Evolutionary conservation across 2,113 vertebrate genomes (phyloP).

Genomic region (Malurus cyaneus): DNA sequence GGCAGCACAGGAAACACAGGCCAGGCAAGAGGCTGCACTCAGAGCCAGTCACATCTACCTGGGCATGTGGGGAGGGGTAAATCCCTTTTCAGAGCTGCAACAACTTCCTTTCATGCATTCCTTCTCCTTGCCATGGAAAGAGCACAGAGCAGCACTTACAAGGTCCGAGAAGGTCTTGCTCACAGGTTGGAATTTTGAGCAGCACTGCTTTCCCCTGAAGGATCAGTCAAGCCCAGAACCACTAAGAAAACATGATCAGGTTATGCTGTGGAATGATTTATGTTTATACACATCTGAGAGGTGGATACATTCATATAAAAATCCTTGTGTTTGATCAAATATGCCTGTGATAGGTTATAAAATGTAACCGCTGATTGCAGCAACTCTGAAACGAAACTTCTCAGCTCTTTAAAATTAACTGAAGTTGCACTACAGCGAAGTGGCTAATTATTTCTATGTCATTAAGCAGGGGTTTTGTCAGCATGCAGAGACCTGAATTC

Average conservation of each 20-base stretch:
- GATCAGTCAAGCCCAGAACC: neutral
- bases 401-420: neutral
- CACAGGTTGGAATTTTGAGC: accelerated
- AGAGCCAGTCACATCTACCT: neutral
- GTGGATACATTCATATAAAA: neutral
- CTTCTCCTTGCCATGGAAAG: neutral
- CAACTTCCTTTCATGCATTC: neutral
- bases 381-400: neutral
- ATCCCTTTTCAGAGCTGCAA: neutral
- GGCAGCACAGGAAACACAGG: neutral
- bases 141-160: accelerated
- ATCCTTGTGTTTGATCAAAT: neutral
- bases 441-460: neutral
- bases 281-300: neutral
- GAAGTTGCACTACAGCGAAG: neutral
- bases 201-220: neutral
- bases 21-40: neutral
- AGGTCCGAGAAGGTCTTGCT: neutral
- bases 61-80: neutral
- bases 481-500: neutral
- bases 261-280: neutral
- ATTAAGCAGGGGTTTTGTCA: conserved; percentile 2
- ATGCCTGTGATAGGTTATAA: neutral
- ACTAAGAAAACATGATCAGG: neutral
- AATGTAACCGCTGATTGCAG: neutral